Base-by-base conservation (phyloP, 2,888 invertebrate species). In the Drosophila merina region DNA sequence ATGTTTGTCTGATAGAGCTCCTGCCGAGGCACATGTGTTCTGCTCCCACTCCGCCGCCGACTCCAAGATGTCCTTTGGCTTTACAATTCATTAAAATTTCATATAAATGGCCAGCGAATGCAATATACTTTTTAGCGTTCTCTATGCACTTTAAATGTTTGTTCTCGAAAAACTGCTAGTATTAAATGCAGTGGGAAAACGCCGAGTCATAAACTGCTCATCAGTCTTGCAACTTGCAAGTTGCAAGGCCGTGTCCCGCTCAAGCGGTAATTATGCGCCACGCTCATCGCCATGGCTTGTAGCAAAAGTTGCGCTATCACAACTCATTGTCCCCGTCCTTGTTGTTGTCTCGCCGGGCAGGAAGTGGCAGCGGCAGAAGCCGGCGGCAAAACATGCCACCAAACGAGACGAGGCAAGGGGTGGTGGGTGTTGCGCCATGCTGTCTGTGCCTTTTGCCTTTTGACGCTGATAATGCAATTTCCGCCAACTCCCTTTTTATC, bases 401-500 rank as follows among this genome's bases (percentile, higher is more conserved):
- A 48, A 63, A 58, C 10, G 33, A 52, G 33, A 25, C 45, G 10
- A 33, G 14, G 48, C 1, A 1, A 14, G 14, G 44, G 26, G 25
- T 5, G 4, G 12, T n/a, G 26, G 14, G 30, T 14, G 20, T 20
- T 20, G 9, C 31, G 33, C n/a, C 28, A 14, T 55, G 66, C 28
- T 45, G 48, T 52, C 48, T 60, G 60, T 52, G 40, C 45, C 56
- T 64, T 36, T 57, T 71, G 78, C 77, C 79, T 80, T 84, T 87
- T 89, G 89, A 88, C 83, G 88, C 88, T 89, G 89, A 89, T 89
- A 89, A 89, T 88, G 89, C 88, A 89, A 89, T 89, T 89, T 89
- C 88, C 85, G 89, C 79, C 76, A 75, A 64, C 69, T 28, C 59
- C 67, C 51, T 57, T 12, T 52, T 44, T 31, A 36, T 36, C 36